Percentiles rank a stretch among this genome's conserved stretches.
Conservation (phyloP, 1,140 invertebrate genomes). For the Telenomus remus region DNA sequence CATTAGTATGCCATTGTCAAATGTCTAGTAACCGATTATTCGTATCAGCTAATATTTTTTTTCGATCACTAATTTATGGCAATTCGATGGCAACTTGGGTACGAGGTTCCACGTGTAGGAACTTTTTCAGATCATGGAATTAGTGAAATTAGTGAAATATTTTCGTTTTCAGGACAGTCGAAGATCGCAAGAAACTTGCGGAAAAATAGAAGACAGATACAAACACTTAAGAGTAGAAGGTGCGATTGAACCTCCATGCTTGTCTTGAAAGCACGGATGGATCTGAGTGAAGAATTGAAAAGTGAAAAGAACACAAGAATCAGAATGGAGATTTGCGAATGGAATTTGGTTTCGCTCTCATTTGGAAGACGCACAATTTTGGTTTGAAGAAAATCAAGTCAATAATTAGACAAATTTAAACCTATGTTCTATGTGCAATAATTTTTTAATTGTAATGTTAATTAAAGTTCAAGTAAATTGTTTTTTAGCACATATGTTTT, state of each 20-base stretch:
- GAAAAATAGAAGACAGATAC: constrained; percentile 7
- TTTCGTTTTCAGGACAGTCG: background rate
- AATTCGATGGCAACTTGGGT: background rate
- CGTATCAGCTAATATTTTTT: background rate
- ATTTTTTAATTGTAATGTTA: too few relatives aligned
- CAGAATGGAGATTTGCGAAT: background rate
- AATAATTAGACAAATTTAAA: too few relatives aligned
- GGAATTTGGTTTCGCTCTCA: background rate
- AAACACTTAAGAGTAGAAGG: constrained; percentile 8
- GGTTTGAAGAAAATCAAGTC: background rate
- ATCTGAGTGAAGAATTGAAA: constrained; percentile 18
- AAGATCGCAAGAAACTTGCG: background rate
- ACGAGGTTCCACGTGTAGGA: too few relatives aligned
- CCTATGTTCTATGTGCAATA: too few relatives aligned
- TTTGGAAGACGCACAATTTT: constrained; percentile 7
- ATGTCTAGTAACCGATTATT: background rate
- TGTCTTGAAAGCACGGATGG: constrained; percentile 63
- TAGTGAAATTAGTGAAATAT: constrained; percentile 9
- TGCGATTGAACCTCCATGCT: constrained; percentile 53
- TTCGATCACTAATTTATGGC: constrained; percentile 14
- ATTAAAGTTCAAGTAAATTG: too few relatives aligned
- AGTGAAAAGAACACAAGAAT: constrained; percentile 18
- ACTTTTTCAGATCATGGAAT: too few relatives aligned
- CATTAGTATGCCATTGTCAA: constrained; percentile 11
- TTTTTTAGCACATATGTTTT: too few relatives aligned